Base-by-base conservation (phyloP, 2,797 vertebrate species). In the Craterocephalus amniculus region DNA sequence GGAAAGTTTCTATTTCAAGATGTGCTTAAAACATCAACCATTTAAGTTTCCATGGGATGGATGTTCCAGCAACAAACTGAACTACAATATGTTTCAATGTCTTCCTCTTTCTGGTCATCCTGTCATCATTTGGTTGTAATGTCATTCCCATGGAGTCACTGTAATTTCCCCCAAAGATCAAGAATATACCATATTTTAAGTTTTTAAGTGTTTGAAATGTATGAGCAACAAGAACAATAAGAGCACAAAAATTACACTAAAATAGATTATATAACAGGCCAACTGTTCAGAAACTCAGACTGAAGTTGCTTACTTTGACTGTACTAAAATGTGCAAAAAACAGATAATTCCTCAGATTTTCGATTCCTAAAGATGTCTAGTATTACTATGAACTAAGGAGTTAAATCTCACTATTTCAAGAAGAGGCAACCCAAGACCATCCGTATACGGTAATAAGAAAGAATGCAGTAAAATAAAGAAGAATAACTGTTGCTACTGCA, bases 1-100 rank as follows among this genome's bases (percentile, higher is more conserved):
- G 58, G 40, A 72, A 72, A 48, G 49, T 69, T 73, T 64, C 55
- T 79, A 72, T 83, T 76, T 76, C 1, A 66, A 78, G 59, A 68
- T 68, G 22, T 9, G 43, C 12, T 48, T 4, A 63, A 68, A 78
- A 24, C 6, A 48, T 43, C 12, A 20, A 6, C 9, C 49, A 20
- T 36, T 27, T 9, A 49, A 51, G 13, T 56, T 63, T 59, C 32
- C 34, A 38, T 52, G 10, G 20, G 49, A 18, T 7, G 7, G 54
- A 5, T 60, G 14, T 56, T 55, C 24, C 38, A 12, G 9, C 34
- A 45, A 40, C 54, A 67, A 59, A 36, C 22, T 49, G n/a, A 74
- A 45, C 38, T 36, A 49, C 24, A 38, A 29, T 59, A 32, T 32
- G 10, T 24, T 2, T 74, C 29, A 45, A n/a, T 27, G 5, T 18